phyloP scores from a whole-genome alignment of 2,888 invertebrate genomes.

The Cerceris ruficornis region DNA sequence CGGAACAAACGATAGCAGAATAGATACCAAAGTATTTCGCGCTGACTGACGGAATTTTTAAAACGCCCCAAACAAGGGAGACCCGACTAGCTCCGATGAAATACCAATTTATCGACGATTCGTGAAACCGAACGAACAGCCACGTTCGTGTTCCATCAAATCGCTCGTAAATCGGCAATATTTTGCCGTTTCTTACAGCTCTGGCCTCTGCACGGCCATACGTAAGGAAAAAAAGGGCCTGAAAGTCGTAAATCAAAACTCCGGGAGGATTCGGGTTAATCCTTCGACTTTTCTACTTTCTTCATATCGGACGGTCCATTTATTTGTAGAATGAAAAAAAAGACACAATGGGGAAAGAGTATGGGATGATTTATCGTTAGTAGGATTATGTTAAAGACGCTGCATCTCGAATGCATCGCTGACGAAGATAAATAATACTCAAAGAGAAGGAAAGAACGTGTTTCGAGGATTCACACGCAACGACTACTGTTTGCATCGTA shows the following conservation, averaged over 20 bases:
- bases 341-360: background rate
- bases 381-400: constrained; percentile 36
- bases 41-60: constrained; percentile 59
- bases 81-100: constrained; percentile 21
- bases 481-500: too few species aligned
- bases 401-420: constrained; percentile 28
- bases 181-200: background rate
- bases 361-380: constrained; percentile 39
- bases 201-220: background rate
- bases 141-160: constrained; percentile 24
- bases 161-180: constrained; percentile 27
- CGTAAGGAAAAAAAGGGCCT: background rate
- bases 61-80: constrained; percentile 42
- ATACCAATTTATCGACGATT: constrained; percentile 27
- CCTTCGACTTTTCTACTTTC: constrained; percentile 29
- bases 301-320: constrained; percentile 32
- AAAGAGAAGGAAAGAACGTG: background rate
- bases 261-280: constrained; percentile 16
- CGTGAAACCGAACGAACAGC: constrained; percentile 28
- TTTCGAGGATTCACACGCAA: too few species aligned
- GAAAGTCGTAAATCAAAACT: constrained; percentile 34
- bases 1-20: constrained; percentile 46
- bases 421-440: constrained; percentile 27
- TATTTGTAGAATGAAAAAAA: constrained; percentile 30
- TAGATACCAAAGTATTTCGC: constrained; percentile 33